Percentiles rank a stretch among this genome's conserved stretches.
Evolutionary conservation across 1,140 invertebrate species (phyloP).

Genomic region (Macrotrachela quadricornifera): DNA sequence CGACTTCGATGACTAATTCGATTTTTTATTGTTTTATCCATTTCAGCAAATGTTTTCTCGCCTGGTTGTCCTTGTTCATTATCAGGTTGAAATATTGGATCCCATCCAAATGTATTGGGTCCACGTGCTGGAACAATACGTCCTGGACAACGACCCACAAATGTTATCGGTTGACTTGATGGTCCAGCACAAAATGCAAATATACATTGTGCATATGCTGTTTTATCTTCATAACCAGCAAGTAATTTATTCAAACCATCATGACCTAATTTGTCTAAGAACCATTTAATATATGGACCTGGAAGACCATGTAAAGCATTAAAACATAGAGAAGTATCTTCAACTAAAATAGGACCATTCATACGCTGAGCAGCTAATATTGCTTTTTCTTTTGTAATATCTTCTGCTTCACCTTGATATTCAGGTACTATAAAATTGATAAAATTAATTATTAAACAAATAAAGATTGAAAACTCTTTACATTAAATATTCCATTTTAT

Average conservation of each 20-base stretch:
- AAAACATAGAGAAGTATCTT: constrained; percentile 83
- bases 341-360: constrained; percentile 59
- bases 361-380: constrained; percentile 50
- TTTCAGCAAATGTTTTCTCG: constrained; percentile 59
- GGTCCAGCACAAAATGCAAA: constrained; percentile 39
- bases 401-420: constrained; percentile 68
- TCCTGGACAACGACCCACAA: constrained; percentile 61
- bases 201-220: constrained; percentile 68
- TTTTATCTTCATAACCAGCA: constrained; percentile 71
- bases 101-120: constrained; percentile 74
- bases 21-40: constrained; percentile 65
- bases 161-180: constrained; percentile 20
- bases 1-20: constrained; percentile 59
- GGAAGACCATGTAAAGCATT: constrained; percentile 74
- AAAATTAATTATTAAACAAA: too few relatives aligned
- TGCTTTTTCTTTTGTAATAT: constrained; percentile 63
- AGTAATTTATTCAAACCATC: constrained; percentile 35
- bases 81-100: constrained; percentile 73
- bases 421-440: constrained; percentile 43
- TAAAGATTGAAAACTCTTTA: too few relatives aligned
- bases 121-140: constrained; percentile 68
- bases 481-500: too few relatives aligned
- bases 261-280: constrained; percentile 64
- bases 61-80: constrained; percentile 35
- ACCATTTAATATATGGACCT: constrained; percentile 94